A percentile compares a stretch with the other conserved stretches of the same genome.
phyloP scores from a whole-genome alignment of 2,113 vertebrate species.

The Corythoichthys haematopterus region DNA sequence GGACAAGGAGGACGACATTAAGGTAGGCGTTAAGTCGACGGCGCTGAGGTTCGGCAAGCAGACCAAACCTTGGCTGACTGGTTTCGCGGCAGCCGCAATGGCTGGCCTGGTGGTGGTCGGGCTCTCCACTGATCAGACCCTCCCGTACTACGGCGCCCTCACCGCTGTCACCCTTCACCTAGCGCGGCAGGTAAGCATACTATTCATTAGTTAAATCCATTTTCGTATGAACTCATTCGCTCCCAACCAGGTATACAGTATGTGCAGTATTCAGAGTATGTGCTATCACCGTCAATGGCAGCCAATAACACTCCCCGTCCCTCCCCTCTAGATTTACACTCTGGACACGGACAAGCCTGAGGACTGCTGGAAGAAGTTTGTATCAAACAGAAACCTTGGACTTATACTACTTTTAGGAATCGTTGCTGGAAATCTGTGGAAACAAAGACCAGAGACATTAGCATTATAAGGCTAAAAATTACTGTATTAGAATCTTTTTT shows the following conservation, averaged over 20 bases:
- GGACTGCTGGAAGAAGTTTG: slow-evolving; percentile 93
- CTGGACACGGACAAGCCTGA: slow-evolving; percentile 85
- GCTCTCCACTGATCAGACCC: slow-evolving; percentile 76
- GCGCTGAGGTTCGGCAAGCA: slow-evolving; percentile 81
- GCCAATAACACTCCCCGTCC: background rate
- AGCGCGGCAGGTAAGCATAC: slow-evolving; percentile 75
- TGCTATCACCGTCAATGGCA: too few relatives aligned
- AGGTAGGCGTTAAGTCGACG: slow-evolving; percentile 89
- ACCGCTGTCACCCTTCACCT: slow-evolving; percentile 74
- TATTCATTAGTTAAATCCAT: too few relatives aligned
- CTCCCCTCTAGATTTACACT: slow-evolving; percentile 76
- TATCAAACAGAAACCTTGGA: slow-evolving; percentile 85
- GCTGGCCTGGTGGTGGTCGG: slow-evolving; percentile 77
- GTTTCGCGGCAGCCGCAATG: slow-evolving; percentile 82
- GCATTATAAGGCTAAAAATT: too few relatives aligned
- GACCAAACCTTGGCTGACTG: slow-evolving; percentile 87
- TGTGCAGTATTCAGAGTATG: background rate
- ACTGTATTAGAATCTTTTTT: too few relatives aligned
- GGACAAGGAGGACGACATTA: slow-evolving; percentile 88
- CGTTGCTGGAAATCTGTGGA: slow-evolving; percentile 83
- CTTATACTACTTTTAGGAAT: slow-evolving; percentile 85
- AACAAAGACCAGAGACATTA: slow-evolving; percentile 55
- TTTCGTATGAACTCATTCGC: background rate
- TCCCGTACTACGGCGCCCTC: slow-evolving; percentile 80
- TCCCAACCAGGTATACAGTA: background rate